Base-by-base conservation (phyloP, 2,113 vertebrate species). In the Bujurquina vittata region DNA sequence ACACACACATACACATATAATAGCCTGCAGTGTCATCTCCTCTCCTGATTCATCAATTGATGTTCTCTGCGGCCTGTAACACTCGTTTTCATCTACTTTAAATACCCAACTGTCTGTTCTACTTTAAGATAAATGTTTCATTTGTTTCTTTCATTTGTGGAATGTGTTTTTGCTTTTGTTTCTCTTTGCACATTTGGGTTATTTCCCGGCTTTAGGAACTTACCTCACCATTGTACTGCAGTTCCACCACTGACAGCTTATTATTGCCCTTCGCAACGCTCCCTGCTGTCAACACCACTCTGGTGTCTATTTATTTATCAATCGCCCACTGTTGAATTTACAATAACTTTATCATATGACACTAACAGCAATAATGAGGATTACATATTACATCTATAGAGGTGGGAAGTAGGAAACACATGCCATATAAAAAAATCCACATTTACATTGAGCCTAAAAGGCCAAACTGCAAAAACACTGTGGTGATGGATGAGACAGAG, bases 401-500 rank as follows among this genome's bases (percentile, higher is more conserved):
- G 49, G 43, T 17, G 46, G 14, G 46, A 4, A 49, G 46, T 7
- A 26, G 46, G 43, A 31, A 52, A 31, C 4, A 52, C 49, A 0
- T 0, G 43, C 29, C 29, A 63, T n/a, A 22, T 40, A 63, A 63
- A 83, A 57, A 23, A 26, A 26, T 61, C 10, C 56, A 67, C 33
- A 59, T 79, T 88, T 73, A 46, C 26, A 59, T 59, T 20, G 17
- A 46, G 20, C 0, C 60, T 60, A 60, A 63, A 37, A 73, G 55
- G 43, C 43, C 65, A 55, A 49, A 57, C 33, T 31, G 69, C 35
- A 23, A 35, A 63, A 43, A 35, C 55, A 31, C 10, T 54, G 49
- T 54, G 18, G 33, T 67, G 40, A 76, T 26, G 31, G 72, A 35
- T 23, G n/a, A 80, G 56, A 61, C 52, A 72, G 65, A 72, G 65